phyloP scores from a whole-genome alignment of 2,797 vertebrate species.

The Crenichthys baileyi region DNA sequence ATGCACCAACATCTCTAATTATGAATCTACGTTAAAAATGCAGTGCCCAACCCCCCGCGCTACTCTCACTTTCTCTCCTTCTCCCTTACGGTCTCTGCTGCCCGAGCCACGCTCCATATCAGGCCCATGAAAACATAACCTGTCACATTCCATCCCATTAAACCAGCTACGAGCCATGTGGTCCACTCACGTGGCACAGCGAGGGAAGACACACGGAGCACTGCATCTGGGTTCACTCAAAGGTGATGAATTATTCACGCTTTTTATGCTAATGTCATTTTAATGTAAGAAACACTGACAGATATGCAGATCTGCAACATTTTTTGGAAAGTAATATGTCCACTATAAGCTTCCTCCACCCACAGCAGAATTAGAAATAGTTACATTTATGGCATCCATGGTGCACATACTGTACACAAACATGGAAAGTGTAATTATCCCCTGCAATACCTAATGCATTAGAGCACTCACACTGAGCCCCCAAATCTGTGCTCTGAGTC shows the following conservation, averaged over 20 bases:
- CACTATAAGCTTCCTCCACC: constrained; percentile 25
- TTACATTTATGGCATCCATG: constrained; percentile 52
- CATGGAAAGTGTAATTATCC: constrained; percentile 68
- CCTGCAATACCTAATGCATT: constrained; percentile 72
- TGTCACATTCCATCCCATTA: constrained; percentile 88
- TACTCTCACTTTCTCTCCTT: constrained; percentile 29
- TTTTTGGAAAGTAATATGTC: constrained; percentile 35
- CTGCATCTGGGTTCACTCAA: constrained; percentile 81
- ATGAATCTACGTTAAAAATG: constrained; percentile 67
- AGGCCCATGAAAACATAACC: constrained; percentile 82
- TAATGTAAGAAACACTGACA: constrained; percentile 74
- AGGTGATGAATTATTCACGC: constrained; percentile 85
- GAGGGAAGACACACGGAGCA: constrained; percentile 54
- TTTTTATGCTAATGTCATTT: constrained; percentile 84
- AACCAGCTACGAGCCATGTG: constrained; percentile 82
- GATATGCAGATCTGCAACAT: constrained; percentile 66
- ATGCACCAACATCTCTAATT: constrained; percentile 76
- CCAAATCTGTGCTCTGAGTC: constrained; percentile 75
- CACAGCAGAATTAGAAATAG: constrained; percentile 46
- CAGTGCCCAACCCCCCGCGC: constrained; percentile 30
- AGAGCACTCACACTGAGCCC: constrained; percentile 67
- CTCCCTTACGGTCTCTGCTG: constrained; percentile 48
- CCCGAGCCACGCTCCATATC: constrained; percentile 75
- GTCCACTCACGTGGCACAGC: constrained; percentile 75
- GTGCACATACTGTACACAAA: constrained; percentile 58